Evolutionary conservation across 35 echinoderm and acorn worm genomes (phyloP).

Genomic region (Stichopus chloronotus): DNA sequence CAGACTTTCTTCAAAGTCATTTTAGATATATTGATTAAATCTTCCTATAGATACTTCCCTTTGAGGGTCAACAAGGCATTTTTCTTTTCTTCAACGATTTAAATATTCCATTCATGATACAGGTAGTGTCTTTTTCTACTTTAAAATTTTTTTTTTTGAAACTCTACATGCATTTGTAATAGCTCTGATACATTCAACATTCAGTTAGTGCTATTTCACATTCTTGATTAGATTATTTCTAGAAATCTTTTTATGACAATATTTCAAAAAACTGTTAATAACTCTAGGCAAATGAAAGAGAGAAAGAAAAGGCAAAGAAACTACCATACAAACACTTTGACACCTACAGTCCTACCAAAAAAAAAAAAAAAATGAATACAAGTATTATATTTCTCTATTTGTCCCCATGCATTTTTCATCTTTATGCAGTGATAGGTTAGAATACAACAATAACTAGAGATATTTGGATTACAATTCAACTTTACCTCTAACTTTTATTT

Average conservation of each 20-base stretch:
- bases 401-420: neutral
- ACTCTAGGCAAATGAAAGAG: neutral
- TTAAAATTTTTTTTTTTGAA: neutral
- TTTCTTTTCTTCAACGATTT: neutral
- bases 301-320: neutral
- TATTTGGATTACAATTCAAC: too few relatives aligned
- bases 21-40: neutral
- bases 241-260: neutral
- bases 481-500: too few relatives aligned
- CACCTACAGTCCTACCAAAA: neutral
- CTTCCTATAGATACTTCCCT: neutral
- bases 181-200: neutral
- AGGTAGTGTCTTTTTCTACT: neutral
- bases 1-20: neutral
- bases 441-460: neutral
- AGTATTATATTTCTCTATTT: neutral
- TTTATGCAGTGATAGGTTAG: neutral
- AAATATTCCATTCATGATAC: neutral
- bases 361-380: neutral
- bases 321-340: neutral
- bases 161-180: neutral
- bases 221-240: constrained; percentile 1
- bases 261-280: neutral
- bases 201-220: neutral
- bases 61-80: neutral